These are phyloP conservation scores for Thecophora atra DNA, from an alignment of 2,888 invertebrate species.

Conservation along the genomic window DNA sequence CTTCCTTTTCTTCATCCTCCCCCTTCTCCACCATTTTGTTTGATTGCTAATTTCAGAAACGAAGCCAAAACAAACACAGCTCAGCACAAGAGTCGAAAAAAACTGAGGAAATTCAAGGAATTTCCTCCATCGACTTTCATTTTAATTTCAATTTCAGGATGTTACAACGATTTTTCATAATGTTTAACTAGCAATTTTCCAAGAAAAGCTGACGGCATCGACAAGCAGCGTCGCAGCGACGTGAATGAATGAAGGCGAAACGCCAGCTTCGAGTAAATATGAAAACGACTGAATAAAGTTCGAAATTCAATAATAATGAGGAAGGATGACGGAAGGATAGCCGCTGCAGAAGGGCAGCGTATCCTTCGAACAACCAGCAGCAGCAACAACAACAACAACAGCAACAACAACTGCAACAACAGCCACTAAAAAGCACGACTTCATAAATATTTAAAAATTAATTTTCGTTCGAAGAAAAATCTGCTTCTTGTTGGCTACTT, in stretches of 20 bases:
- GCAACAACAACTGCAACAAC: not conserved
- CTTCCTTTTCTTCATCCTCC: too few relatives aligned
- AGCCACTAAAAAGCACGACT: not conserved
- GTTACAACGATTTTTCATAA: slow-evolving; percentile 35
- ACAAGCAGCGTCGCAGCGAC: not conserved
- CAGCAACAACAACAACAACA: not conserved
- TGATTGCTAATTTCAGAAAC: not conserved
- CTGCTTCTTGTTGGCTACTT: not conserved
- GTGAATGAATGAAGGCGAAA: slow-evolving; percentile 9
- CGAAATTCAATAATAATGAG: slow-evolving; percentile 35
- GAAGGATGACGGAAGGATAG: slow-evolving; percentile 25
- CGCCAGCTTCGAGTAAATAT: not conserved
- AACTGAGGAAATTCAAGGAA: slow-evolving; percentile 11
- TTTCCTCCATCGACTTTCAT: slow-evolving; percentile 26
- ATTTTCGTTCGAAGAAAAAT: slow-evolving; percentile 44
- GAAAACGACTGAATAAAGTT: slow-evolving; percentile 19
- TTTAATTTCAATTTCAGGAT: slow-evolving; percentile 34
- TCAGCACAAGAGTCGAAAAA: not conserved
- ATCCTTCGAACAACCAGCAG: not conserved
- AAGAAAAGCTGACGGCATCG: slow-evolving; percentile 18
- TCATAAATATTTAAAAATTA: slow-evolving; percentile 51
- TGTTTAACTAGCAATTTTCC: slow-evolving; percentile 25
- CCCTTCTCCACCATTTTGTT: not conserved
- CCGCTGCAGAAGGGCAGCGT: slow-evolving; percentile 15
- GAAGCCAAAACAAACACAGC: not conserved